A percentile compares a stretch with the other conserved stretches of the same genome.
phyloP scores from a whole-genome alignment of 2,797 vertebrate genomes.

The Luscinia luscinia region DNA sequence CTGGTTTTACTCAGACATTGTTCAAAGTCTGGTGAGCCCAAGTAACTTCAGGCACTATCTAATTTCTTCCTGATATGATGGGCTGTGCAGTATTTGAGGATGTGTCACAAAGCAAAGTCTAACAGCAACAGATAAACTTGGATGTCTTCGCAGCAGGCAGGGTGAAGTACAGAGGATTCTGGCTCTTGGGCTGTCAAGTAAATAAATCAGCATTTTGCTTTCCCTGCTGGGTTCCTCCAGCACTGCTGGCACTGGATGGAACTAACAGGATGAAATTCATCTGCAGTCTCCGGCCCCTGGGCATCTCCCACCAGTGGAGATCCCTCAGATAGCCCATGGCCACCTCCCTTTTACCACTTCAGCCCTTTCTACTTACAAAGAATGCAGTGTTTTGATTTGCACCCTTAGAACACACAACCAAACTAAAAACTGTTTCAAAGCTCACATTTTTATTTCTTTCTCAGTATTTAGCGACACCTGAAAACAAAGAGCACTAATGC shows the following conservation, averaged over 20 bases:
- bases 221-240: neutral
- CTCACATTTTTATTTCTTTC: neutral
- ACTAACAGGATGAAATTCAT: neutral
- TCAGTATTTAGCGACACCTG: neutral
- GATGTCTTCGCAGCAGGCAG: neutral
- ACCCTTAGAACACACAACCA: neutral
- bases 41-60: neutral
- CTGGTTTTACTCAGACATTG: neutral
- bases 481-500: accelerated
- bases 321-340: neutral
- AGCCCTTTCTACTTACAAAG: neutral
- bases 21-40: neutral
- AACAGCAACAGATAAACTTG: neutral
- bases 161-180: neutral
- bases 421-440: neutral
- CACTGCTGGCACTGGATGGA: neutral
- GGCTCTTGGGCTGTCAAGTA: neutral
- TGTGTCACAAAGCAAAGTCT: neutral
- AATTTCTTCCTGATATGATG: neutral
- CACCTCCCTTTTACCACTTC: neutral
- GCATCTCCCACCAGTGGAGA: neutral
- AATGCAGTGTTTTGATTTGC: neutral
- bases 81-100: neutral
- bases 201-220: neutral
- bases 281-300: accelerated